phyloP scores from a whole-genome alignment of 2,113 vertebrate genomes.

The Nibea coibor region DNA sequence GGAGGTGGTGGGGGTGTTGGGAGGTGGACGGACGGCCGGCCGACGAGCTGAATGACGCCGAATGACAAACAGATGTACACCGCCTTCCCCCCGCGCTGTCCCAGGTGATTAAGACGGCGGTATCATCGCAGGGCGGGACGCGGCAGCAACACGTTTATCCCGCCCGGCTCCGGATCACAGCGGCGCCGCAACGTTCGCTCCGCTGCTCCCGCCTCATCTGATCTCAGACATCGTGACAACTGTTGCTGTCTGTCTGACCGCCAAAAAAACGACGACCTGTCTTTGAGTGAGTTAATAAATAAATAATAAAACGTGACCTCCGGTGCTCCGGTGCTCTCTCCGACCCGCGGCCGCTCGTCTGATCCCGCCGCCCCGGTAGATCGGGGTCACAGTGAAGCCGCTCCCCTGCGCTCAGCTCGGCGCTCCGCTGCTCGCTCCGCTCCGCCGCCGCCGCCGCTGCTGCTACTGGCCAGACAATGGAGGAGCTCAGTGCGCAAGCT shows the following conservation, averaged over 20 bases:
- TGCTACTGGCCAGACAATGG: constrained; percentile 80
- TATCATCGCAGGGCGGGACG: constrained; percentile 49
- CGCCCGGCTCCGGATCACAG: constrained; percentile 65
- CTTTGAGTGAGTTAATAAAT: not conserved
- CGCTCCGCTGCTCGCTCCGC: constrained; percentile 55
- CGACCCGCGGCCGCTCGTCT: constrained; percentile 32
- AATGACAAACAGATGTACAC: constrained; percentile 34
- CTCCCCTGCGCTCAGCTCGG: constrained; percentile 69
- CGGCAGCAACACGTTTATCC: constrained; percentile 69
- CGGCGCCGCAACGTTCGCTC: constrained; percentile 67
- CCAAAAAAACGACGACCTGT: constrained; percentile 37
- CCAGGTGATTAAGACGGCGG: constrained; percentile 51
- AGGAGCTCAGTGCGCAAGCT: constrained; percentile 81
- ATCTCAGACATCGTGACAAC: constrained; percentile 80
- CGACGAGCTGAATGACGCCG: constrained; percentile 37
- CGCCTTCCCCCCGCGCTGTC: constrained; percentile 31
- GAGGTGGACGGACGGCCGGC: not conserved
- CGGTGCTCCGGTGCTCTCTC: constrained; percentile 22
- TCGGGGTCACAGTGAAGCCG: constrained; percentile 76
- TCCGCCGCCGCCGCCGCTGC: constrained; percentile 45
- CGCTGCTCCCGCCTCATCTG: constrained; percentile 67
- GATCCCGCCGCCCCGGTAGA: constrained; percentile 40
- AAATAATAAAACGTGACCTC: constrained; percentile 28
- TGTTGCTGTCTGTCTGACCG: constrained; percentile 74
- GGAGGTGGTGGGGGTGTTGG: not conserved